These are phyloP conservation scores for Lepidurus couesii DNA, from an alignment of 1,140 invertebrate genomes.

Conservation along the genomic window DNA sequence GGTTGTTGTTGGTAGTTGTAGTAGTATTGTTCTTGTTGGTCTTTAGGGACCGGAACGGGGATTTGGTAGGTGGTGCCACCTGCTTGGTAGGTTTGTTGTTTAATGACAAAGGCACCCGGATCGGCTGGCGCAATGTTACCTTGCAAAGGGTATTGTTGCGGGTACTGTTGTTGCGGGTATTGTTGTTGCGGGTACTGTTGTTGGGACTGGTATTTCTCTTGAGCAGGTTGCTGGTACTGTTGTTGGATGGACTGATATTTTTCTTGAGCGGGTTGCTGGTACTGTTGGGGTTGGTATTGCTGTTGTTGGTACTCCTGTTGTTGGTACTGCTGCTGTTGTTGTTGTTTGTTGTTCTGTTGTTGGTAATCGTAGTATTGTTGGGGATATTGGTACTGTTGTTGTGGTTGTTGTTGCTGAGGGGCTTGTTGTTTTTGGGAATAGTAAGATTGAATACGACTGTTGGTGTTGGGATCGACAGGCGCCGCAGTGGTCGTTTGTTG, in stretches of 20 bases:
- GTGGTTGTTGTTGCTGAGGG: constrained; percentile 37
- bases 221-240: constrained; percentile 7
- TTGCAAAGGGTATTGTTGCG: constrained; percentile 8
- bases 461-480: neutral
- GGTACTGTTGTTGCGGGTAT: constrained; percentile 15
- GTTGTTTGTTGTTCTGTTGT: constrained; percentile 19
- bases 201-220: neutral
- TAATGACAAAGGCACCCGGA: constrained; percentile 29
- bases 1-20: neutral
- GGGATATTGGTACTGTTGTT: constrained; percentile 33
- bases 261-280: constrained; percentile 8
- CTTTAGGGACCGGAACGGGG: constrained; percentile 34
- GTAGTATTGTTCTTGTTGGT: constrained; percentile 30
- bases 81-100: constrained; percentile 29
- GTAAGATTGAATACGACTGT: constrained; percentile 25
- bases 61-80: constrained; percentile 33
- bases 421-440: constrained; percentile 28
- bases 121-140: constrained; percentile 26
- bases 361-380: constrained; percentile 33
- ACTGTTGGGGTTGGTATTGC: neutral
- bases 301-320: constrained; percentile 29
- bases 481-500: constrained; percentile 32
- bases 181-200: neutral
- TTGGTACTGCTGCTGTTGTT: constrained; percentile 21
- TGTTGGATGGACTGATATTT: constrained; percentile 23